Conservation (phyloP, 2,113 vertebrate genomes). For the Rhea americana region DNA sequence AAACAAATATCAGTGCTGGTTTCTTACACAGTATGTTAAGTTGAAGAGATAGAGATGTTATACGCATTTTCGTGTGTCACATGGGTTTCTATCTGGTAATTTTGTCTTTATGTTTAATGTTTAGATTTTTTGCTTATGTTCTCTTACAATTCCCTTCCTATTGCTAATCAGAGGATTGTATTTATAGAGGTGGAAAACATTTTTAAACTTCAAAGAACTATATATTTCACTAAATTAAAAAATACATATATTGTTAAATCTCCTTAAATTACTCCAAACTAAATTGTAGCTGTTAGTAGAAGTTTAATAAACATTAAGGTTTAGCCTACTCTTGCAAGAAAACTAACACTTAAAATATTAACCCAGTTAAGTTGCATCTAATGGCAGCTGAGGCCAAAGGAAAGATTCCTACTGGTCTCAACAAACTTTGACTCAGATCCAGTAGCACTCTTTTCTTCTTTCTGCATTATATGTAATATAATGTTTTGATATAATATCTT, state of each 20-base stretch:
- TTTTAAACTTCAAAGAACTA: not conserved
- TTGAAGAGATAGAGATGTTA: not conserved
- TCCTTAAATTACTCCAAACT: not conserved
- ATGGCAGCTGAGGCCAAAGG: not conserved
- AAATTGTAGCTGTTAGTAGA: not conserved
- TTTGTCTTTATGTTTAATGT: not conserved
- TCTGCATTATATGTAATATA: not conserved
- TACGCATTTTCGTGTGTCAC: not conserved
- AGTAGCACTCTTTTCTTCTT: not conserved
- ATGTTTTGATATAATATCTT: not conserved
- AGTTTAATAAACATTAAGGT: not conserved
- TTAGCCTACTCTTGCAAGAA: not conserved
- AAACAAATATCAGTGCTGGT: accelerated
- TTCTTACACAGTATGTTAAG: not conserved
- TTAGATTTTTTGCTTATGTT: not conserved
- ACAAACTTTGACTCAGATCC: not conserved
- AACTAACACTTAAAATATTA: not conserved
- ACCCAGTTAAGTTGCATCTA: not conserved
- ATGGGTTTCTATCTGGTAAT: not conserved
- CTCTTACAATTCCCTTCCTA: not conserved
- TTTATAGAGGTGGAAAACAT: not conserved
- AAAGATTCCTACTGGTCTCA: not conserved
- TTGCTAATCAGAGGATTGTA: not conserved
- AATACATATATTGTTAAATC: not conserved
- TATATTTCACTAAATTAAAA: not conserved